Base-by-base conservation (phyloP, 2,113 vertebrate genomes). In the Loxodonta africana region DNA sequence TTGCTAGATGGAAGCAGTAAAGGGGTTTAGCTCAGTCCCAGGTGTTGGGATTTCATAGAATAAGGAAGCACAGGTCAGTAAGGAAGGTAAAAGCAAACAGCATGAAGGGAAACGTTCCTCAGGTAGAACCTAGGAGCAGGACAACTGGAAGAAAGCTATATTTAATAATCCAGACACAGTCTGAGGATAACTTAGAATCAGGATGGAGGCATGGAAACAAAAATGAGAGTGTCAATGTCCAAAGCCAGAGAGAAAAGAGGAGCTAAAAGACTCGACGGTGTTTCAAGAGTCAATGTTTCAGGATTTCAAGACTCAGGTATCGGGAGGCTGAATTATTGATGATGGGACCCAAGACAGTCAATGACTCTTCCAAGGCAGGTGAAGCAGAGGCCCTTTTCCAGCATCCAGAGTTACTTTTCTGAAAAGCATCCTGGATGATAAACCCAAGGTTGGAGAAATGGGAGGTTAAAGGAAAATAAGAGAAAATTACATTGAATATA, bases 111-210 rank as follows among this genome's bases (percentile, higher is more conserved):
- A 93, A 86, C 51, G 14, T 81, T 81, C 95, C 93, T 71, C 89
- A 65, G 10, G 46, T 71, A 65, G 60, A 88, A 94, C 83, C 17
- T 60, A 71, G 76, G 37, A 94, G 11, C 14, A 60, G 90, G 82
- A 93, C 33, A 77, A 67, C n/a, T 51, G 48, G 86, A 5, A 91
- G 26, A 48, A 83, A 88, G 77, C 18, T 80, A 37, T 60, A 37
- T 60, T 91, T 77, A 89, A 89, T 89, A 89, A 92, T 67, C 48
- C 15, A 90, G 81, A 90, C 41, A 60, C 0, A 86, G 73, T 11
- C 65, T 51, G 65, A 88, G n/a, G 44, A 78, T 88, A 92, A 95
- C 81, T 91, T 37, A 92, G 44, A 76, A 71, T 86, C 84, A 93
- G 53, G 83, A 73, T 41, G 46, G 37, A 15, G 21, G 81, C 81